A percentile compares a stretch with the other conserved stretches of the same genome.
Evolutionary conservation across 2,797 vertebrate genomes (phyloP).

Genomic region (Erethizon dorsatum): DNA sequence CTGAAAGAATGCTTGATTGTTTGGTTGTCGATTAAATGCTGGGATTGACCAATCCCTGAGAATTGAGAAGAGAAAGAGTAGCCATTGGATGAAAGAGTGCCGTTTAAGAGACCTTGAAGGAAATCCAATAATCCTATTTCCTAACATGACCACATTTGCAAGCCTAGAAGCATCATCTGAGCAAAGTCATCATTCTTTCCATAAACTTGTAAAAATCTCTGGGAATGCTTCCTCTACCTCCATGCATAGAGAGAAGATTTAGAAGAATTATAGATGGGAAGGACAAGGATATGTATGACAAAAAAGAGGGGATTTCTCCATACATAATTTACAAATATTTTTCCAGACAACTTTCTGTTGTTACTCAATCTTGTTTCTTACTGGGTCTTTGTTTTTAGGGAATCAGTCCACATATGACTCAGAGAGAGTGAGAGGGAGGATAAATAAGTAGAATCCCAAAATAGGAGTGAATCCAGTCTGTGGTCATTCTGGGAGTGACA

Average conservation of each 20-base stretch:
- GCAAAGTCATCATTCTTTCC: background rate
- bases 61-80: background rate
- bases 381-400: background rate
- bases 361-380: background rate
- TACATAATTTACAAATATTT: background rate
- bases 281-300: too few species aligned
- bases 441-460: background rate
- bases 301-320: background rate
- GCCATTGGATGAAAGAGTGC: background rate
- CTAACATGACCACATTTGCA: background rate
- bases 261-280: background rate
- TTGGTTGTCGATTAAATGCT: background rate
- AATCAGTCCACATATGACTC: background rate
- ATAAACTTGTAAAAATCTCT: background rate
- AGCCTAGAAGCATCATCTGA: background rate
- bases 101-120: background rate
- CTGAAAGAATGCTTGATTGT: background rate
- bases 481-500: background rate
- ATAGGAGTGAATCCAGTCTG: background rate
- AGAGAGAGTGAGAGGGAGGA: background rate
- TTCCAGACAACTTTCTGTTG: background rate
- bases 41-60: background rate
- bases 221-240: background rate
- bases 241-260: background rate
- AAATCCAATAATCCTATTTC: slow-evolving; percentile 3